Conservation (phyloP, 2,888 invertebrate genomes). For the Cephus nigrinus region DNA sequence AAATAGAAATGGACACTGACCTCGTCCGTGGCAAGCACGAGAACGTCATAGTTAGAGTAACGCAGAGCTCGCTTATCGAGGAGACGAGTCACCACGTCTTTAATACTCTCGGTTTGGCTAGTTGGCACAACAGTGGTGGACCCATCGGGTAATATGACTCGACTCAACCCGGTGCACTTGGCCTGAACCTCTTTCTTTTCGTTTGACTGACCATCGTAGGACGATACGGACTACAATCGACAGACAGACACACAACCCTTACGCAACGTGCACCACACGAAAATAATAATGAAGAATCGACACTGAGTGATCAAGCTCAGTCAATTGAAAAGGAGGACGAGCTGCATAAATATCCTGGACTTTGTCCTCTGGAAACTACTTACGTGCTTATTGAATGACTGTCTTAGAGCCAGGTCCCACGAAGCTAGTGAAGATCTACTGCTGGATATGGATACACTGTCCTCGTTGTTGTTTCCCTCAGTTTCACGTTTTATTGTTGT, state of each 20-base stretch:
- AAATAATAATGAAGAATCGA: neutral
- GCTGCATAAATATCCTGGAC: neutral
- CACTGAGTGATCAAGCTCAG: neutral
- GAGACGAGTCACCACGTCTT: conserved; percentile 81
- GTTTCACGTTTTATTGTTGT: conserved; percentile 62
- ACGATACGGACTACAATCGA: conserved; percentile 64
- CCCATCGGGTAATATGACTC: conserved; percentile 90
- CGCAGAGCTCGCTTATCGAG: conserved; percentile 85
- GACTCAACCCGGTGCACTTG: conserved; percentile 72
- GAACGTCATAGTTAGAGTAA: conserved; percentile 86
- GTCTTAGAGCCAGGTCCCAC: conserved; percentile 70
- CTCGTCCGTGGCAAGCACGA: conserved; percentile 69
- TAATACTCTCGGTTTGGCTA: conserved; percentile 79
- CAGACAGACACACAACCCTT: conserved; percentile 17
- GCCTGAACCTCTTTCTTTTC: conserved; percentile 63
- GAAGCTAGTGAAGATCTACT: conserved; percentile 73
- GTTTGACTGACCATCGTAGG: conserved; percentile 63
- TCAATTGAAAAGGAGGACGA: neutral
- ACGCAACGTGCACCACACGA: neutral
- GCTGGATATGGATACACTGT: conserved; percentile 70
- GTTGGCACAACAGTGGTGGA: conserved; percentile 93
- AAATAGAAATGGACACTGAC: conserved; percentile 50
- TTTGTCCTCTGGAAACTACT: conserved; percentile 33
- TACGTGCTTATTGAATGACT: conserved; percentile 67
- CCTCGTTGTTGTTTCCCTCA: conserved; percentile 63